Conservation (phyloP, 2,888 invertebrate species). For the Argyresthia albistria region DNA sequence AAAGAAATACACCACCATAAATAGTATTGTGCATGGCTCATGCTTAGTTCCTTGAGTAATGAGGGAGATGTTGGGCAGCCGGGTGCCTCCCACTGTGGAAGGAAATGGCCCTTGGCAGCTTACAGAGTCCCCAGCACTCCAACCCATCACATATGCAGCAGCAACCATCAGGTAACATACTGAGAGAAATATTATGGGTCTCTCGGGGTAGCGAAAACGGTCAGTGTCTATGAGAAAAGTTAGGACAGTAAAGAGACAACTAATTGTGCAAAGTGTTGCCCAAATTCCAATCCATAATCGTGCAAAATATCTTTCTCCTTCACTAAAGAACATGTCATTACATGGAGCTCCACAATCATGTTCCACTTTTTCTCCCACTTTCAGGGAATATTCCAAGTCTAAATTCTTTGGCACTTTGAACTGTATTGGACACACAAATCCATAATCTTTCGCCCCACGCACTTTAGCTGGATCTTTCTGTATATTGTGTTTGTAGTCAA, state of each 20-base stretch:
- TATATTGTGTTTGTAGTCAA: slow-evolving; percentile 57
- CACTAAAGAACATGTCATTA: slow-evolving; percentile 91
- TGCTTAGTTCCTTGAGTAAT: slow-evolving; percentile 91
- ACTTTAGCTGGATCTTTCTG: slow-evolving; percentile 63
- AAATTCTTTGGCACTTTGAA: slow-evolving; percentile 85
- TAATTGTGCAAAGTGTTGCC: slow-evolving; percentile 90
- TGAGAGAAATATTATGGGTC: slow-evolving; percentile 97
- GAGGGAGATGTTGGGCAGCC: slow-evolving; percentile 83
- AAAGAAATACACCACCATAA: slow-evolving; percentile 97
- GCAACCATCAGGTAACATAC: slow-evolving; percentile 97
- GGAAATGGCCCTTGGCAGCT: slow-evolving; percentile 88
- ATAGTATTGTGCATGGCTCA: slow-evolving; percentile 91
- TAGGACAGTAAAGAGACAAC: slow-evolving; percentile 92
- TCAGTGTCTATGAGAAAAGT: slow-evolving; percentile 96
- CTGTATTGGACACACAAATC: slow-evolving; percentile 91
- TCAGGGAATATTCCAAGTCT: slow-evolving; percentile 87
- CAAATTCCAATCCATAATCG: slow-evolving; percentile 94
- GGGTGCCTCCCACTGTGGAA: slow-evolving; percentile 77
- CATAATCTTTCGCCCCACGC: slow-evolving; percentile 78
- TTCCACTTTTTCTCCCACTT: slow-evolving; percentile 83
- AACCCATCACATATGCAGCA: slow-evolving; percentile 90
- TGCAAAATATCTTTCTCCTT: slow-evolving; percentile 85
- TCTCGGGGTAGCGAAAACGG: slow-evolving; percentile 96
- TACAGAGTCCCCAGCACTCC: slow-evolving; percentile 85
- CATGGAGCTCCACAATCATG: slow-evolving; percentile 92